Conservation (phyloP, 1,140 invertebrate genomes). For the Drosophila sucinea region DNA sequence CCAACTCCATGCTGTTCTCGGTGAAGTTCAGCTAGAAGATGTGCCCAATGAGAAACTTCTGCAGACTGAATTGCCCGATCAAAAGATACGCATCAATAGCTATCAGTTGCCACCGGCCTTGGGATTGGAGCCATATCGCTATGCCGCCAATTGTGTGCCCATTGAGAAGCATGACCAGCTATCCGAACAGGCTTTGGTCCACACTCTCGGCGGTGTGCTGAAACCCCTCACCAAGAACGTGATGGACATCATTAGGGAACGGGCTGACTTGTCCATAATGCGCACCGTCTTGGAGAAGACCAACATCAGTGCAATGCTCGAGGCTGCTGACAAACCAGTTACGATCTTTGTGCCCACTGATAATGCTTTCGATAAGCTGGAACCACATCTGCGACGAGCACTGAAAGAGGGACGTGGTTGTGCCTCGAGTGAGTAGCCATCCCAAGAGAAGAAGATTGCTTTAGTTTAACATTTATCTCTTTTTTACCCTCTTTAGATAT, state of each 20-base stretch:
- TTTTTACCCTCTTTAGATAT: slow-evolving; percentile 83
- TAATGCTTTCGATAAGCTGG: slow-evolving; percentile 85
- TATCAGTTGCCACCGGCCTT: slow-evolving; percentile 84
- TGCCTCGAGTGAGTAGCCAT: slow-evolving; percentile 83
- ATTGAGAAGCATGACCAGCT: slow-evolving; percentile 83
- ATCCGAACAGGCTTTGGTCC: slow-evolving; percentile 88
- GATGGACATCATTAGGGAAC: slow-evolving; percentile 83
- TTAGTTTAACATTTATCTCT: background rate
- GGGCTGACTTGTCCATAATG: slow-evolving; percentile 81
- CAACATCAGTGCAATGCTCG: slow-evolving; percentile 73
- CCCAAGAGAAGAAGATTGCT: background rate
- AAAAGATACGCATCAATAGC: slow-evolving; percentile 86
- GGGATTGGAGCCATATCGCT: slow-evolving; percentile 70
- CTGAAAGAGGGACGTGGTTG: slow-evolving; percentile 83
- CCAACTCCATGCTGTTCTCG: slow-evolving; percentile 83
- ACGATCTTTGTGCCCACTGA: slow-evolving; percentile 88
- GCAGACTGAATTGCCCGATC: slow-evolving; percentile 83
- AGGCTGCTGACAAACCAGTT: slow-evolving; percentile 85
- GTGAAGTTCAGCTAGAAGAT: slow-evolving; percentile 83
- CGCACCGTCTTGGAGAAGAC: slow-evolving; percentile 80
- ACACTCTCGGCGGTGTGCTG: slow-evolving; percentile 87
- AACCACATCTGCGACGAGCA: slow-evolving; percentile 82
- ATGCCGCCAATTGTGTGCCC: slow-evolving; percentile 85
- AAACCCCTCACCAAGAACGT: slow-evolving; percentile 84
- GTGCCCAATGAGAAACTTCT: slow-evolving; percentile 84